Evolutionary conservation across 2,888 invertebrate genomes (phyloP).

Genomic region (Tipula vernalis): DNA sequence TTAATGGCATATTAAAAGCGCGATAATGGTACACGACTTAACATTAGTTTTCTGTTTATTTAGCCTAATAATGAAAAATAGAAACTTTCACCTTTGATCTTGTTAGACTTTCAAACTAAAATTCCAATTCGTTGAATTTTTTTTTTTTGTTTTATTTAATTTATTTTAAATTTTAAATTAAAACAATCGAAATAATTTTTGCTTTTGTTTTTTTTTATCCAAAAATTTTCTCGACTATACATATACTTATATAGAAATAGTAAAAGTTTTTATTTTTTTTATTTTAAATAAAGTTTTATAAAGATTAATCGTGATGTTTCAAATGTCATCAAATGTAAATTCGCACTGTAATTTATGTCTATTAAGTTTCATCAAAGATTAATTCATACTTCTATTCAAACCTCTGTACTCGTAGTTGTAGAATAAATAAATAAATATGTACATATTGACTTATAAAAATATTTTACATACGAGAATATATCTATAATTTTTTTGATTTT

Average conservation of each 20-base stretch:
- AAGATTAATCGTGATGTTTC: not conserved
- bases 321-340: not conserved
- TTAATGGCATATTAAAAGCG: not conserved
- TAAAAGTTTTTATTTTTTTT: not conserved
- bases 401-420: too few relatives aligned
- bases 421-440: not conserved
- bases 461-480: not conserved
- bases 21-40: not conserved
- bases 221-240: not conserved
- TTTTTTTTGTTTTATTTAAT: not conserved
- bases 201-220: not conserved
- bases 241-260: not conserved
- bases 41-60: not conserved
- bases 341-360: not conserved
- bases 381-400: not conserved
- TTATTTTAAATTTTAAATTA: not conserved
- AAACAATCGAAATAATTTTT: not conserved
- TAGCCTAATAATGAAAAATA: not conserved
- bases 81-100: not conserved
- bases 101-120: not conserved
- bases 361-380: not conserved
- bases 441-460: too few relatives aligned
- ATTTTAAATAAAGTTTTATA: not conserved
- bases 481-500: not conserved
- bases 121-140: not conserved